Conservation (phyloP, 1,140 invertebrate genomes). For the Drosophila persimilis region DNA sequence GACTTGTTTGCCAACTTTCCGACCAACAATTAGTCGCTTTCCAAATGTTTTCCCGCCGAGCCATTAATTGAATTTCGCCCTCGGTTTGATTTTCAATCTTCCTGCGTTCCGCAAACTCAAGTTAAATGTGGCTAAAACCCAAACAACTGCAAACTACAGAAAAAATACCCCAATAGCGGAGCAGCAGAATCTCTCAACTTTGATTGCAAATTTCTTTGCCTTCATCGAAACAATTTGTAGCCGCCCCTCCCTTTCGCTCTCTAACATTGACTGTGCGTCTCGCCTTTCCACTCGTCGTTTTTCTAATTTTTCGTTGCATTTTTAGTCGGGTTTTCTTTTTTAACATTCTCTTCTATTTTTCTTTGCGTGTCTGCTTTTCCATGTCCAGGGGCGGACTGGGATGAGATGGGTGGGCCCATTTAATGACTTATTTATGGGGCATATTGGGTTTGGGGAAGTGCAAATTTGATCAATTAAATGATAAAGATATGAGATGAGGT, state of each 20-base stretch:
- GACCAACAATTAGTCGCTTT: conserved; percentile 46
- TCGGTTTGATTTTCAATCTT: conserved; percentile 67
- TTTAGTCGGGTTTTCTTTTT: conserved; percentile 20
- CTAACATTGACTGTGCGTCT: conserved; percentile 12
- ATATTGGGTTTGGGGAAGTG: neutral
- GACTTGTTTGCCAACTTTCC: conserved; percentile 17
- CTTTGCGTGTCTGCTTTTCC: conserved; percentile 1
- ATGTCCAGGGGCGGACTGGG: conserved; percentile 13
- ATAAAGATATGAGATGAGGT: no score
- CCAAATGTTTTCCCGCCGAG: conserved; percentile 19
- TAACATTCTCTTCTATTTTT: conserved; percentile 14
- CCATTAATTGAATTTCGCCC: conserved; percentile 69
- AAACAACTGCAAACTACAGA: conserved; percentile 11
- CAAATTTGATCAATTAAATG: no score
- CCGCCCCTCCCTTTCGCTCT: conserved; percentile 5
- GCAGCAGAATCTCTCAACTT: conserved; percentile 60
- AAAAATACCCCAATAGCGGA: conserved; percentile 22
- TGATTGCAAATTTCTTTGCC: conserved; percentile 73
- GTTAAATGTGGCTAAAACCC: conserved; percentile 39
- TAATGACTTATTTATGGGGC: neutral
- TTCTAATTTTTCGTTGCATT: conserved; percentile 55
- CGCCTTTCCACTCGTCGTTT: conserved; percentile 8
- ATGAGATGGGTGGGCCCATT: neutral
- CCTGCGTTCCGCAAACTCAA: conserved; percentile 15
- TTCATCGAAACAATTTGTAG: conserved; percentile 52